Percentiles rank a stretch among this genome's conserved stretches.
Evolutionary conservation across 2,888 invertebrate species (phyloP).

Genomic region (Dasysyrphus tricinctus): DNA sequence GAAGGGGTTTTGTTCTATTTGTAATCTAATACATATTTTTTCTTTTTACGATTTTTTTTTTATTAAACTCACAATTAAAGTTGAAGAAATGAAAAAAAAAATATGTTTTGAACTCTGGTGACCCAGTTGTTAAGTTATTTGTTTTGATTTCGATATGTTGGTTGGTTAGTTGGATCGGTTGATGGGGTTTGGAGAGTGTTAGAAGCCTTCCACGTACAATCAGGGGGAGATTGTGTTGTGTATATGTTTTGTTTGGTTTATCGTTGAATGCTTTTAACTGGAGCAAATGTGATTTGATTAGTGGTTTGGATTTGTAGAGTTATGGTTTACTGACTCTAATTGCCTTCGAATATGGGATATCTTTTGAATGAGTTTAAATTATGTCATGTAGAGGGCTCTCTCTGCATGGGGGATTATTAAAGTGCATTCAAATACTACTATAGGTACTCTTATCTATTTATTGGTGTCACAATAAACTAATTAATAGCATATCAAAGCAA

Average conservation of each 20-base stretch:
- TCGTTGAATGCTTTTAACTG: constrained; percentile 60
- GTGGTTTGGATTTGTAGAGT: constrained; percentile 26
- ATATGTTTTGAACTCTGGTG: constrained; percentile 43
- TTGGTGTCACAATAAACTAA: constrained; percentile 30
- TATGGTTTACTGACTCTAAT: constrained; percentile 62
- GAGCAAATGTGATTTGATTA: constrained; percentile 66
- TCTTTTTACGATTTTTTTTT: constrained; percentile 14
- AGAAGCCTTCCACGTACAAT: neutral
- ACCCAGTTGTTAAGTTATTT: constrained; percentile 51
- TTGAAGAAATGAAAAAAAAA: neutral
- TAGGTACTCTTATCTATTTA: neutral
- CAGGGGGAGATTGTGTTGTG: constrained; percentile 35
- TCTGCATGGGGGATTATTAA: constrained; percentile 1
- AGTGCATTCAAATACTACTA: constrained; percentile 5
- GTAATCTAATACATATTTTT: constrained; percentile 57
- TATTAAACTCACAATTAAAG: constrained; percentile 21
- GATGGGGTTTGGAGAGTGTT: neutral
- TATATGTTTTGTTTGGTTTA: constrained; percentile 38
- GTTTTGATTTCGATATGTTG: constrained; percentile 45
- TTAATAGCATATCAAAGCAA: neutral
- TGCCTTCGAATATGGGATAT: constrained; percentile 48
- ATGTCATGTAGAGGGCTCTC: constrained; percentile 23
- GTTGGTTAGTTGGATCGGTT: constrained; percentile 1
- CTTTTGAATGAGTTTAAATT: constrained; percentile 31
- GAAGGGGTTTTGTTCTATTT: constrained; percentile 48